Base-by-base conservation (phyloP, 2,113 vertebrate genomes). In the Hymenochirus boettgeri region DNA sequence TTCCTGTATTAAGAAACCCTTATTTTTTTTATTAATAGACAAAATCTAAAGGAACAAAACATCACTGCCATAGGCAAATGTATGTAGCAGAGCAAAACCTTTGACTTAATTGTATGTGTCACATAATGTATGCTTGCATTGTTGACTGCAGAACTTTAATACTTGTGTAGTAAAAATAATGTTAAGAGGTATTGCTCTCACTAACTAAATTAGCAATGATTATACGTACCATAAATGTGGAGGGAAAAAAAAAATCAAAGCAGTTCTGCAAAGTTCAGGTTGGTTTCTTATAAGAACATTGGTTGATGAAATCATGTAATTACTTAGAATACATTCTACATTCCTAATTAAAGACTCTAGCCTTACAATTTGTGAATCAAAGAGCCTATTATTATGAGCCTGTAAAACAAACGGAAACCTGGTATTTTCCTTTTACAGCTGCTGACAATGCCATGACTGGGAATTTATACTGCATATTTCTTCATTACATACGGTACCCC, bases 301-400 rank as follows among this genome's bases (percentile, higher is more conserved):
- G 37, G 19, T 63, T 54, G 21, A 63, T 13, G 26, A 42, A 63
- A 63, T 53, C 48, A 53, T 53, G 48, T 24, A 63, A 63, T 63
- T 54, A 54, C 33, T 22, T 24, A 37, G 33, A 48, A 27, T 27
- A 27, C 17, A 53, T 42, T 22, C 22, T 15, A 42, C 33, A 63
- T 54, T 39, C 17, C 5, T 26, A 54, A 42, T 63, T 63, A 39
- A n/a, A 62, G 19, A 39, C 35, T 42, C 7, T 24, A 42, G 31
- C 35, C 61, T 39, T 52, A 52, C 21, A 52, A 62, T 35, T 62
- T 62, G 13, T 52, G 23, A 62, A 52, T 15, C 60, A 52, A 17
- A 37, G 13, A 52, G 6, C 23, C 13, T 54, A 53, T 63, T 42
- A 53, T 53, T 51, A 62, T 23, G 52, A 52, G 24, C 5, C 47